Evolutionary conservation across 1,140 invertebrate genomes (phyloP).

Genomic region (Macrobrachium rosenbergii): DNA sequence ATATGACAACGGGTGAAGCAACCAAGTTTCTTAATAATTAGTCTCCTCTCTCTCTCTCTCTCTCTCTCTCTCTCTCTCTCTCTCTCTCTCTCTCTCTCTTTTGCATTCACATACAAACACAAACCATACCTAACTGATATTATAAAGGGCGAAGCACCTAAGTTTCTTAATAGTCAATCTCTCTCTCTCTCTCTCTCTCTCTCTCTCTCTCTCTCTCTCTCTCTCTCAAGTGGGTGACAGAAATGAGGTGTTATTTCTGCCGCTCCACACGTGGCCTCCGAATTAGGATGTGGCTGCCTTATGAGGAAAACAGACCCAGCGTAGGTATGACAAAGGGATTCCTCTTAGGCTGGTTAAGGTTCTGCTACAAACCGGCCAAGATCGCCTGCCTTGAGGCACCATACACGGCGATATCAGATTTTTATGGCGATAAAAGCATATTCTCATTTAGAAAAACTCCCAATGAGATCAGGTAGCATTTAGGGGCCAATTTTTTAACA

Average conservation of each 20-base stretch:
- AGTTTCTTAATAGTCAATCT: neutral
- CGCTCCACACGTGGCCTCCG: too few relatives aligned
- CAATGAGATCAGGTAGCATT: neutral
- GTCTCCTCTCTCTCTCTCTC: conserved; percentile 29
- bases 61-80: conserved; percentile 33
- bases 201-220: conserved; percentile 32
- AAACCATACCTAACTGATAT: neutral
- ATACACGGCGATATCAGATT: too few relatives aligned
- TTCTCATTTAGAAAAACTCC: too few relatives aligned
- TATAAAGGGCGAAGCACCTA: neutral
- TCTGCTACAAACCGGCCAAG: too few relatives aligned
- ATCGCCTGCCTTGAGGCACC: too few relatives aligned
- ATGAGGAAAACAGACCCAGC: too few relatives aligned
- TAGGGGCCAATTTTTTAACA: neutral
- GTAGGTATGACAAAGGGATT: too few relatives aligned
- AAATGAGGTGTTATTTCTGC: too few relatives aligned
- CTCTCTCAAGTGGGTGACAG: neutral
- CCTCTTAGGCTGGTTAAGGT: too few relatives aligned
- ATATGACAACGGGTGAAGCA: neutral
- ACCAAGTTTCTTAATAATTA: neutral
- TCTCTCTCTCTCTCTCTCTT: conserved; percentile 22
- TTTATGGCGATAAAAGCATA: too few relatives aligned
- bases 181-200: conserved; percentile 34
- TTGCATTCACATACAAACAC: neutral
- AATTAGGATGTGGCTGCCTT: too few relatives aligned